Conservation (phyloP, 1,140 invertebrate species). For the Drosophila nasuta region DNA sequence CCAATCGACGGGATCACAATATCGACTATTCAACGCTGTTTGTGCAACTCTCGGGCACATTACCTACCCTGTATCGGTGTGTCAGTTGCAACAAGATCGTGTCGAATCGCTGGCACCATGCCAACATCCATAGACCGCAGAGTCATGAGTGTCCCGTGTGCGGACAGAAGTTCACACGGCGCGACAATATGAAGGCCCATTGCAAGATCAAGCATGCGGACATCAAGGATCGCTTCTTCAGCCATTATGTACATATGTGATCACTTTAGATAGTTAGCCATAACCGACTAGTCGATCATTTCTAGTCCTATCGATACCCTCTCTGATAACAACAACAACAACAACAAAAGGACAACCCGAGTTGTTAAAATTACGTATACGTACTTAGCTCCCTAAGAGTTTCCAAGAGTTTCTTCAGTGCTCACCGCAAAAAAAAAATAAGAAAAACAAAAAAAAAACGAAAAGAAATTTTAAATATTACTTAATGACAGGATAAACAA, state of each 20-base stretch:
- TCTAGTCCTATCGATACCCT: neutral
- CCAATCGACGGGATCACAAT: slow-evolving; percentile 83
- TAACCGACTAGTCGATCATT: neutral
- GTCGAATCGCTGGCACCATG: slow-evolving; percentile 90
- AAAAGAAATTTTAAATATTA: neutral
- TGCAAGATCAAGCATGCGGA: slow-evolving; percentile 89
- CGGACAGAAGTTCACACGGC: slow-evolving; percentile 88
- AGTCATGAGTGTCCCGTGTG: slow-evolving; percentile 89
- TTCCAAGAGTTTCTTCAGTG: slow-evolving; percentile 36
- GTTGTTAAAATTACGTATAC: slow-evolving; percentile 16
- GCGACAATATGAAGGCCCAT: slow-evolving; percentile 90
- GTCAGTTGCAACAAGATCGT: slow-evolving; percentile 89
- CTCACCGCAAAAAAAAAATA: slow-evolving; percentile 9
- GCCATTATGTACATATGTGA: slow-evolving; percentile 85
- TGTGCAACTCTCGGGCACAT: slow-evolving; percentile 80
- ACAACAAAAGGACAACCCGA: neutral
- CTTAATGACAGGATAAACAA: slow-evolving; percentile 26
- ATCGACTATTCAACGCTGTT: slow-evolving; percentile 84
- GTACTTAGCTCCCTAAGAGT: slow-evolving; percentile 35
- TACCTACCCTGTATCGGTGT: slow-evolving; percentile 83
- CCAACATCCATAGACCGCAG: slow-evolving; percentile 89
- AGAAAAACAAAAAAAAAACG: too few relatives aligned
- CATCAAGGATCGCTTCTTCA: slow-evolving; percentile 84
- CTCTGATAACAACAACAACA: neutral
- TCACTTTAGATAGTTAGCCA: slow-evolving; percentile 84